Evolutionary conservation across 2,797 vertebrate genomes (phyloP).

Genomic region (Danio albolineatus): DNA sequence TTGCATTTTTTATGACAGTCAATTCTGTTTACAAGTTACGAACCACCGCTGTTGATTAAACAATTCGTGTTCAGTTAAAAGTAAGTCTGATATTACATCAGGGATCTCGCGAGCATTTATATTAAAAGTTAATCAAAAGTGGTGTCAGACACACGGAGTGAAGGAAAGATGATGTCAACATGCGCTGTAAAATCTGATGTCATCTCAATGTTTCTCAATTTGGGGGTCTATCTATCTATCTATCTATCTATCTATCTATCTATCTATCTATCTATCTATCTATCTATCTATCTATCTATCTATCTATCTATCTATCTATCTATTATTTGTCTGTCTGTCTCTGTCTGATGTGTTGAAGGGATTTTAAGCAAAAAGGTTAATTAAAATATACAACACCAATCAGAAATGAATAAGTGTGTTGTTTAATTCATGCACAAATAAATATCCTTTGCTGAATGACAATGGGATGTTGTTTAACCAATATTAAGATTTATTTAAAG

Average conservation of each 20-base stretch:
- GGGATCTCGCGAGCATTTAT: neutral
- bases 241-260: no score
- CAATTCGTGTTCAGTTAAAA: neutral
- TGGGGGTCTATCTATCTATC: no score
- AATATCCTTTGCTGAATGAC: no score
- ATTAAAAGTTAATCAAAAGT: conserved; percentile 5
- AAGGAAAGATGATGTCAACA: conserved; percentile 9
- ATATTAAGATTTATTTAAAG: no score
- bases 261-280: no score
- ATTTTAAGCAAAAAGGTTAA: no score
- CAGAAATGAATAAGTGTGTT: no score
- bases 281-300: neutral
- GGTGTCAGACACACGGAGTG: neutral
- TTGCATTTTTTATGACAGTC: conserved; percentile 14
- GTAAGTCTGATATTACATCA: neutral
- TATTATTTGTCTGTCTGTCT: no score
- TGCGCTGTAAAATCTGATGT: conserved; percentile 4
- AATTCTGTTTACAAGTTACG: conserved; percentile 1
- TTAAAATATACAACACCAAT: no score
- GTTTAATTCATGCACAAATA: no score
- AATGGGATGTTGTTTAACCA: no score
- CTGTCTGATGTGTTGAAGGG: no score
- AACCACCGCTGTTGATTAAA: neutral
- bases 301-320: neutral
- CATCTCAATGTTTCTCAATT: neutral